A percentile compares a stretch with the other conserved stretches of the same genome.
Conservation (phyloP, 1,140 invertebrate species). For the Zaprionus lachaisei region DNA sequence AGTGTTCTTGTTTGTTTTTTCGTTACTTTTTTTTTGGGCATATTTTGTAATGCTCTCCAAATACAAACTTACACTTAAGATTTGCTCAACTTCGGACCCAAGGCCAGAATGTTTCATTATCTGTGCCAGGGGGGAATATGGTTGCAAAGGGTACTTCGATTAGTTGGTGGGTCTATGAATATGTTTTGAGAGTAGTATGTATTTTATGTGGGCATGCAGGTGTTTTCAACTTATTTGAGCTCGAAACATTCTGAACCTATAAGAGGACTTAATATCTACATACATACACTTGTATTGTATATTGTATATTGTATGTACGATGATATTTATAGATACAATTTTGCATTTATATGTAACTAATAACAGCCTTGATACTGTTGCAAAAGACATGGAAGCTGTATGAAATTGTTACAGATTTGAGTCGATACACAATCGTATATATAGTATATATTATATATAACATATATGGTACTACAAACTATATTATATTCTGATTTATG, state of each 20-base stretch:
- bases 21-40: constrained; percentile 11
- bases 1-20: constrained; percentile 6
- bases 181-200: constrained; percentile 25
- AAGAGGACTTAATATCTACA: constrained; percentile 40
- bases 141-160: constrained; percentile 16
- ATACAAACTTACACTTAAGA: constrained; percentile 39
- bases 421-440: constrained; percentile 40
- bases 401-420: constrained; percentile 72
- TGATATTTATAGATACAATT: constrained; percentile 54
- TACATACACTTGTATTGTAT: constrained; percentile 56
- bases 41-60: constrained; percentile 29
- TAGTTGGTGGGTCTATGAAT: constrained; percentile 43
- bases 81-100: constrained; percentile 1
- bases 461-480: constrained; percentile 35
- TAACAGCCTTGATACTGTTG: constrained; percentile 81
- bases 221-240: constrained; percentile 20
- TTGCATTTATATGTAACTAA: constrained; percentile 69
- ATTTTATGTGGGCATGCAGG: constrained; percentile 32
- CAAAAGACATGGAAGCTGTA: constrained; percentile 80
- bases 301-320: neutral
- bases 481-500: constrained; percentile 45
- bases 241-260: constrained; percentile 42
- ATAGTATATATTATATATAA: constrained; percentile 46
- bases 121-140: neutral
- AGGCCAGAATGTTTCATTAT: constrained; percentile 35